Percentiles rank a stretch among this genome's conserved stretches.
phyloP scores from a whole-genome alignment of 2,113 vertebrate genomes.

The Corythaixoides concolor region DNA sequence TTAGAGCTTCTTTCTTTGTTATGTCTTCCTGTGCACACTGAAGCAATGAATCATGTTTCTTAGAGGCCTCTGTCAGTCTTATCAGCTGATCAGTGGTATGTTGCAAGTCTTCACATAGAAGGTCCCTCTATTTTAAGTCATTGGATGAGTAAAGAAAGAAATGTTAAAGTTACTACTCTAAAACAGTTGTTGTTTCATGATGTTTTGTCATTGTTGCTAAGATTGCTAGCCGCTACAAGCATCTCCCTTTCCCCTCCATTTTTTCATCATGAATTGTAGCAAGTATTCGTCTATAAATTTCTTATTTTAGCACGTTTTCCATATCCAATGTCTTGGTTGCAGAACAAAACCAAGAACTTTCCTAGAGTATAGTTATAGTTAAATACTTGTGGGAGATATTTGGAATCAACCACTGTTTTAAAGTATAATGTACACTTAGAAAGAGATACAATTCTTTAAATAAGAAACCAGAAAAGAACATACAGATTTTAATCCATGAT shows the following conservation, averaged over 20 bases:
- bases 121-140: conserved; percentile 78
- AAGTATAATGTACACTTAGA: background rate
- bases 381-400: background rate
- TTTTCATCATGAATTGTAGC: background rate
- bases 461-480: background rate
- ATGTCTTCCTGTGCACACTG: conserved; percentile 81
- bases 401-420: background rate
- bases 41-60: conserved; percentile 82
- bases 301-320: background rate
- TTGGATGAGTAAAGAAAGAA: background rate
- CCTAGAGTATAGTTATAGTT: background rate
- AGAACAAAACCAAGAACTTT: background rate
- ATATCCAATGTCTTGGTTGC: background rate
- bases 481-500: background rate
- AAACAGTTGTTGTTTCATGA: background rate
- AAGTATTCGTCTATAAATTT: background rate
- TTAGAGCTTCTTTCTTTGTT: conserved; percentile 76
- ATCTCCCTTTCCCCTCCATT: background rate
- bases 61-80: conserved; percentile 84
- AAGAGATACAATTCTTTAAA: background rate
- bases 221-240: background rate
- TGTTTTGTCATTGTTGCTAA: background rate
- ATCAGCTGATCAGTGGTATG: conserved; percentile 87
- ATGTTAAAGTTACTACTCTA: background rate
- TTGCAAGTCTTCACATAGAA: conserved; percentile 87